Percentiles rank a stretch among this genome's conserved stretches.
These are phyloP conservation scores for Diaphora mendica DNA, from an alignment of 2,888 invertebrate genomes.

Conservation along the genomic window DNA sequence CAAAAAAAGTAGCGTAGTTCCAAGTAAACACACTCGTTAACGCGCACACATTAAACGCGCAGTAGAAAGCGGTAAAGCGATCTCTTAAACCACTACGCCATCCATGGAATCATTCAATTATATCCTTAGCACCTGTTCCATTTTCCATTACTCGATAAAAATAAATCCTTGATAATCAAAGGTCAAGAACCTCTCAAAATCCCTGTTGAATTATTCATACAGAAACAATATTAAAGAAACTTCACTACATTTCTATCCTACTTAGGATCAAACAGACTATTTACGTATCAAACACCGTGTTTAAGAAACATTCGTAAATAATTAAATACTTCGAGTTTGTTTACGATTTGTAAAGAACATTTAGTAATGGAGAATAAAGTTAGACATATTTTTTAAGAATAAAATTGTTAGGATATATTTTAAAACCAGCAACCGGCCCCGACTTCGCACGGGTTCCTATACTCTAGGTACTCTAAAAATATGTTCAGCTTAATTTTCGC, in stretches of 20 bases:
- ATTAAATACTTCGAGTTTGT: background rate
- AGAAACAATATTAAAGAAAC: background rate
- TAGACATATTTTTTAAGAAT: background rate
- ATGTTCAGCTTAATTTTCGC: too few relatives aligned
- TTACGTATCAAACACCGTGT: background rate
- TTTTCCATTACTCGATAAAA: background rate
- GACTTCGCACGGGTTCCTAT: too few relatives aligned
- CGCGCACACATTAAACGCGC: too few relatives aligned
- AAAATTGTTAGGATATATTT: background rate
- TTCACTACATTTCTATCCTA: background rate
- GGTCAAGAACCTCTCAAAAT: conserved; percentile 23
- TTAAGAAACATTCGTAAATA: conserved; percentile 20
- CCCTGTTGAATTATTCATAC: conserved; percentile 43
- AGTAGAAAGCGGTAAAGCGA: too few relatives aligned
- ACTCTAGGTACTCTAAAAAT: too few relatives aligned
- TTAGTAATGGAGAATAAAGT: background rate
- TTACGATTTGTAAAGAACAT: background rate
- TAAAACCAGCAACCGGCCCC: too few relatives aligned
- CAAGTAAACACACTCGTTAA: too few relatives aligned
- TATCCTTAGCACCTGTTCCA: too few relatives aligned
- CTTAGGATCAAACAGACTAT: background rate
- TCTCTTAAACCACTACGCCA: too few relatives aligned
- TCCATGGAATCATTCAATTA: too few relatives aligned
- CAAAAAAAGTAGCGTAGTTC: too few relatives aligned
- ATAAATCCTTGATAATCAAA: conserved; percentile 15